A percentile compares a stretch with the other conserved stretches of the same genome.
These are phyloP conservation scores for Onychostoma macrolepis DNA, from an alignment of 2,113 vertebrate species.

Conservation along the genomic window DNA sequence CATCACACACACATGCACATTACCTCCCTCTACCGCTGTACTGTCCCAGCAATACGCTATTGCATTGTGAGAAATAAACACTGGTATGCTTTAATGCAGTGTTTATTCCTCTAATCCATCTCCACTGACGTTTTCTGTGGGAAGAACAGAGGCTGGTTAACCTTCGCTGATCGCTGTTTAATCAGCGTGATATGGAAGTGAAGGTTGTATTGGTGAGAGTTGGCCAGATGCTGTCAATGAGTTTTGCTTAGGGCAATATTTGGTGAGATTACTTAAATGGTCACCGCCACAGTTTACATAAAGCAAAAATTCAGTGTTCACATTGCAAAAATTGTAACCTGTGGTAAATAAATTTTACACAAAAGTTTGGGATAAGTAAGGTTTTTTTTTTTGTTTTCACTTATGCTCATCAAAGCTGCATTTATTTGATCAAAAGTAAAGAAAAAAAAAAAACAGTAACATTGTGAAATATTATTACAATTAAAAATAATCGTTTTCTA, in stretches of 20 bases:
- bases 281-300: not conserved
- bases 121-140: slow-evolving; percentile 1
- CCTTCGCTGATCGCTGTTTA: slow-evolving; percentile 18
- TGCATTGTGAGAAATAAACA: not conserved
- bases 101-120: slow-evolving; percentile 1
- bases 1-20: slow-evolving; percentile 27
- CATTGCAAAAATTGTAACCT: no score
- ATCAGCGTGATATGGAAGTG: slow-evolving; percentile 14
- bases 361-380: no score
- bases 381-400: no score
- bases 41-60: not conserved
- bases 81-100: not conserved
- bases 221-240: slow-evolving; percentile 33
- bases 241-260: slow-evolving; percentile 32
- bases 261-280: slow-evolving; percentile 39
- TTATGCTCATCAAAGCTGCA: no score
- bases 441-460: no score
- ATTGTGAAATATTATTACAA: no score
- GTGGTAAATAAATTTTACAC: no score
- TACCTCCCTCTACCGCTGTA: not conserved
- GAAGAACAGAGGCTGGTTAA: slow-evolving; percentile 19
- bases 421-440: no score
- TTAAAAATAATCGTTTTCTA: no score
- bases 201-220: slow-evolving; percentile 16
- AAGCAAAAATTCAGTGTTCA: slow-evolving; percentile 10